A percentile compares a stretch with the other conserved stretches of the same genome.
Conservation (phyloP, 2,113 vertebrate genomes). For the Gymnarchus niloticus region DNA sequence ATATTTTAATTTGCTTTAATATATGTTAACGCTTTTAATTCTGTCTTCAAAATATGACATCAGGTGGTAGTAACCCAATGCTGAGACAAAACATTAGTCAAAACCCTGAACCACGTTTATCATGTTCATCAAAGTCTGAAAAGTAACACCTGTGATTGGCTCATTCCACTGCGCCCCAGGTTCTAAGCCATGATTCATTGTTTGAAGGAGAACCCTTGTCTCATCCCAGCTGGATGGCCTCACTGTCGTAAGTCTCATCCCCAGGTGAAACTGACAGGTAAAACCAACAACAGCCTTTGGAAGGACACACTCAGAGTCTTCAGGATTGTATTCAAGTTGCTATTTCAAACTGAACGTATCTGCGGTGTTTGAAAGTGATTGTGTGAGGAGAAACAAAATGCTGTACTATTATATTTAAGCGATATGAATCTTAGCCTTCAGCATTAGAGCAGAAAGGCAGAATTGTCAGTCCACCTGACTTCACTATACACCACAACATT, state of each 20-base stretch:
- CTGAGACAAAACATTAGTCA: conserved; percentile 4
- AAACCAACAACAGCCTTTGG: not conserved
- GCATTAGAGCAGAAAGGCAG: not conserved
- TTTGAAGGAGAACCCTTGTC: not conserved
- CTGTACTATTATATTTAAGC: too few species aligned
- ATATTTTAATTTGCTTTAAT: not conserved
- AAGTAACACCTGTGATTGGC: not conserved
- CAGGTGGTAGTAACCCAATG: not conserved
- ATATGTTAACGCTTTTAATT: not conserved
- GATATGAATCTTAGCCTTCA: not conserved
- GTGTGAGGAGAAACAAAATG: not conserved
- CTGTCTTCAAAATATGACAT: not conserved
- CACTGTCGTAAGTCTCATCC: not conserved
- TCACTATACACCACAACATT: not conserved
- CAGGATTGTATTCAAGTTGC: not conserved
- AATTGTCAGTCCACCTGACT: not conserved
- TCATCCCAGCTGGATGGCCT: not conserved
- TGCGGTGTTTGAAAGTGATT: not conserved
- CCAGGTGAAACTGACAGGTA: not conserved
- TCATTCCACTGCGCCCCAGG: not conserved
- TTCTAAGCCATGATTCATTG: conserved; percentile 3
- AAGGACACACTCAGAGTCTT: not conserved
- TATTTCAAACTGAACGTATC: not conserved
- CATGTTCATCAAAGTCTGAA: not conserved
- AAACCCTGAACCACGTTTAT: not conserved